Base-by-base conservation (phyloP, 1,140 invertebrate genomes). In the Heliconius nattereri region DNA sequence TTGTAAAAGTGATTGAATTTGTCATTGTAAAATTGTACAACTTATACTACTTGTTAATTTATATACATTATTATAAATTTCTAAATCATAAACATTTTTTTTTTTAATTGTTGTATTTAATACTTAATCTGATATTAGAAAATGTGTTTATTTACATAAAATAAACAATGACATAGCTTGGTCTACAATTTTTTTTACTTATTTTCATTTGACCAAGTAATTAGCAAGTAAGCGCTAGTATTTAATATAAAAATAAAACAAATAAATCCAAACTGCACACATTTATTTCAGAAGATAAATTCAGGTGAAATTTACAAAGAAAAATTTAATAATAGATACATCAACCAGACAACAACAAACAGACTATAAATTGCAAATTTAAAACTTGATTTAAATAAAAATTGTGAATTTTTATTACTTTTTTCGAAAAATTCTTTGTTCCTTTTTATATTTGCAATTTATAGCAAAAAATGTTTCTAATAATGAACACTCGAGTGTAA, bases 261-360 rank as follows among this genome's bases (percentile, higher is more conserved):
- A 76, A 57, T 7, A 77, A 75, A 45, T 84, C 83, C 84, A 86
- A 86, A 86, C 84, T 83, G 76, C 85, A 86, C 81, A 83, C 81
- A 78, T 86, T 84, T 86, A 86, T 84, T 66, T 86, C 80, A 84
- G 78, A 81, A 79, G 72, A 85, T 82, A 84, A 81, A 60, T 75
- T 23, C 40, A 45, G 73, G 73, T 75, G 70, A 60, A 71, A 37
- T 66, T 72, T 78, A 80, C 37, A 78, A 57, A 74, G 37, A 79
- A 52, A 37, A 66, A 73, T n/a, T 29, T 66, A 66, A 66, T 66
- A 66, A 11, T 8, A n/a, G n/a, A 60, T n/a, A 66, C 23, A 66
- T 66, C 60, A 66, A 66, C 57, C 57, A 60, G 57, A 60, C 9
- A 60, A 35, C 32, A 66, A 32, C 9, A 54, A 78, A 78, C 72